These are phyloP conservation scores for Bryconaethiops microstoma DNA, from an alignment of 2,797 vertebrate genomes.

Conservation along the genomic window DNA sequence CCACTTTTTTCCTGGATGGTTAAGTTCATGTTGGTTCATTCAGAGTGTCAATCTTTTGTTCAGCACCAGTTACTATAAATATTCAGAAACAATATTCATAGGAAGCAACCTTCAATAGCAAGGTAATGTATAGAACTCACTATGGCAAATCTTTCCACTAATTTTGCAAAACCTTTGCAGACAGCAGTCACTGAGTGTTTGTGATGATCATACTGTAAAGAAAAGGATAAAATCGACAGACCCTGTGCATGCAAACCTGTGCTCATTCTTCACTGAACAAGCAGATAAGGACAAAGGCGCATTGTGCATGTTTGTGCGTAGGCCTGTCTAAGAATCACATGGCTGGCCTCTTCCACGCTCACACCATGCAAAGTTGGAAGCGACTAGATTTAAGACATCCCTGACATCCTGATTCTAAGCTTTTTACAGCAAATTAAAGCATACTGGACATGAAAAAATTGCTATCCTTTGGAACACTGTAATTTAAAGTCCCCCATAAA, in stretches of 20 bases:
- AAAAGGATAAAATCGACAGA: background rate
- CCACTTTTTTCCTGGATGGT: background rate
- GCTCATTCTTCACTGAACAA: constrained; percentile 40
- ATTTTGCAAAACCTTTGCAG: background rate
- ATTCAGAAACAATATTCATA: background rate
- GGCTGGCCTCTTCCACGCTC: constrained; percentile 18
- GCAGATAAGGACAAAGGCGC: constrained; percentile 50
- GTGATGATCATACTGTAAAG: background rate
- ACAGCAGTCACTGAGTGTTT: background rate
- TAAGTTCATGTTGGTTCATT: background rate
- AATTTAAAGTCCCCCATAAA: background rate
- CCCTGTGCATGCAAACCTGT: background rate
- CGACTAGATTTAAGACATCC: background rate
- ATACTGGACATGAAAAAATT: background rate
- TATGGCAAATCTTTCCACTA: background rate
- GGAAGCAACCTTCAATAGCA: background rate
- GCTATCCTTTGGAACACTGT: background rate
- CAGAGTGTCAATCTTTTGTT: background rate
- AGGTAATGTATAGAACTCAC: background rate
- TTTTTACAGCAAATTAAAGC: background rate
- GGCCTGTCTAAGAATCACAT: constrained; percentile 43
- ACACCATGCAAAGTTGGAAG: constrained; percentile 7
- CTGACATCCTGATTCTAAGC: background rate
- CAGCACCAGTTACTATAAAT: background rate
- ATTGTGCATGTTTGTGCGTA: constrained; percentile 44